Percentiles rank a stretch among this genome's conserved stretches.
These are phyloP conservation scores for Himalopsyche anomala DNA, from an alignment of 2,888 invertebrate species.

Conservation along the genomic window DNA sequence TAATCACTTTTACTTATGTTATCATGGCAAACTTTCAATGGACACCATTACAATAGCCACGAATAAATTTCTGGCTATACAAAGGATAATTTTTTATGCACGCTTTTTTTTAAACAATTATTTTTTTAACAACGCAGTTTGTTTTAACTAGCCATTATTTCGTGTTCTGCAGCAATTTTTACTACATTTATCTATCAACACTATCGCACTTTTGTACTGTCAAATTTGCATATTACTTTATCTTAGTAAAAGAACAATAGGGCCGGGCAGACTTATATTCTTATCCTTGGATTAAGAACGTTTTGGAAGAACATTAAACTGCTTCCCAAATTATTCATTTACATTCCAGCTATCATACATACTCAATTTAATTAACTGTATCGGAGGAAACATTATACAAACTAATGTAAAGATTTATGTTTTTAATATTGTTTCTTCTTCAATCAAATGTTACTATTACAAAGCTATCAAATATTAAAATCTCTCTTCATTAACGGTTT, in stretches of 20 bases:
- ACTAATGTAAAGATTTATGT: no score
- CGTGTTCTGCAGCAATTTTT: neutral
- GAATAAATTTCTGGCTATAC: conserved; percentile 19
- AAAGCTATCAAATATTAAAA: no score
- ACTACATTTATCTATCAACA: conserved; percentile 19
- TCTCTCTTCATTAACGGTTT: no score
- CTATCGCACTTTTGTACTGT: neutral
- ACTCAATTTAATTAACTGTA: no score
- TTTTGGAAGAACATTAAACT: neutral
- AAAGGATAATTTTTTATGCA: conserved; percentile 22
- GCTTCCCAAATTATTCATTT: neutral
- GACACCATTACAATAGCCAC: neutral
- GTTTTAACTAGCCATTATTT: conserved; percentile 35
- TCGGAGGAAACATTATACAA: no score
- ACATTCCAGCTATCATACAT: no score
- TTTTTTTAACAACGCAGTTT: conserved; percentile 6
- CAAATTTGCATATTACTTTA: conserved; percentile 28
- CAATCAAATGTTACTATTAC: no score
- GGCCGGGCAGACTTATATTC: neutral
- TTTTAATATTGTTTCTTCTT: no score
- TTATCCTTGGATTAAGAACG: neutral
- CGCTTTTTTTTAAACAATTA: conserved; percentile 31
- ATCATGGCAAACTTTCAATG: conserved; percentile 12
- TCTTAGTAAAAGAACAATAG: conserved; percentile 1
- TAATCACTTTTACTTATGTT: neutral